These are phyloP conservation scores for Neria commutata DNA, from an alignment of 2,888 invertebrate species.

Conservation along the genomic window DNA sequence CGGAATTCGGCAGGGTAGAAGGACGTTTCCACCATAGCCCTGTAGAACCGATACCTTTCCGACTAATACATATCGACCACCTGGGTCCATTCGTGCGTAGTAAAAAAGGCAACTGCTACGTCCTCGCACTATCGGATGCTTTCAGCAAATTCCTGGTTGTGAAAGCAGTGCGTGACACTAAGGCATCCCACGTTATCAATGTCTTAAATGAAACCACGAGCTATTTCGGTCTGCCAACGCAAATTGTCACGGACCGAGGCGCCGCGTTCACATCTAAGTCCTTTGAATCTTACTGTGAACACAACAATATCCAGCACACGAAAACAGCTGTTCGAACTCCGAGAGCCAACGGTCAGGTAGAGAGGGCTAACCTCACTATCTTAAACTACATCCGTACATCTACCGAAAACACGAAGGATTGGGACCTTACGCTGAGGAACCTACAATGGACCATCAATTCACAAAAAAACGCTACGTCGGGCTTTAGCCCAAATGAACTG, in stretches of 20 bases:
- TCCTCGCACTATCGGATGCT: no score
- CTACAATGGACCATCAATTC: slow-evolving; percentile 23
- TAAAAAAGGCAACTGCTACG: no score
- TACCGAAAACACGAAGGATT: slow-evolving; percentile 16
- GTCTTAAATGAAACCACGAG: slow-evolving; percentile 22
- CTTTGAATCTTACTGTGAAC: slow-evolving; percentile 16
- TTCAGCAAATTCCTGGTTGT: no score
- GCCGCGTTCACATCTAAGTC: slow-evolving; percentile 24
- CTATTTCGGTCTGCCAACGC: slow-evolving; percentile 25
- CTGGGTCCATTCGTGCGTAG: no score
- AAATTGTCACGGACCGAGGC: slow-evolving; percentile 8
- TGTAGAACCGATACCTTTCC: no score
- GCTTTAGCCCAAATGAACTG: slow-evolving; percentile 20
- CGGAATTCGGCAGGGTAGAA: no score
- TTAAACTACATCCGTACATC: slow-evolving; percentile 30
- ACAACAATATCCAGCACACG: slow-evolving; percentile 21
- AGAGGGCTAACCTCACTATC: slow-evolving; percentile 25
- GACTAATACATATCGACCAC: no score
- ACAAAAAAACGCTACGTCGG: slow-evolving; percentile 14
- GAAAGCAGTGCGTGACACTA: no score
- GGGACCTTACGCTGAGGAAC: slow-evolving; percentile 14
- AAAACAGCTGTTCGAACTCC: slow-evolving; percentile 28
- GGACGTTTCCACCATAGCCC: no score
- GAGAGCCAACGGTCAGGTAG: slow-evolving; percentile 27
- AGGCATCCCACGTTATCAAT: slow-evolving; percentile 23